Conservation (phyloP, 2,113 vertebrate genomes). For the Oxygymnocypris stewartii region DNA sequence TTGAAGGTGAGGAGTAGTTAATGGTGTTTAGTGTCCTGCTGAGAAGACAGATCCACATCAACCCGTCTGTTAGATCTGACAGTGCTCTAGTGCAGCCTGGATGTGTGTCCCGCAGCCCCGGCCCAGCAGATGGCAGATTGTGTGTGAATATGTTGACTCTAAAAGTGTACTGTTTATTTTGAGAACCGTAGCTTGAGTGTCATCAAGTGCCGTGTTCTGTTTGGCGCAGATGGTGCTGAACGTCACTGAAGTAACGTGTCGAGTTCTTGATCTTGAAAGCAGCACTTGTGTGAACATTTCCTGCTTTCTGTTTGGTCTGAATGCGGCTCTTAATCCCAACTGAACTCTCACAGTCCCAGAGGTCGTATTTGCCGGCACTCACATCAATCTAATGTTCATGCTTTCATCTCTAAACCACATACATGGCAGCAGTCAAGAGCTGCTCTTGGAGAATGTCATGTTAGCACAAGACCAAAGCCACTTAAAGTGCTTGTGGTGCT, state of each 20-base stretch:
- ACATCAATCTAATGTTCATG: not conserved
- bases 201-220: not conserved
- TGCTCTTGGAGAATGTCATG: constrained; percentile 8
- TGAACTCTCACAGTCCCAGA: constrained; percentile 5
- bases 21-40: constrained; percentile 7
- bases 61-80: not conserved
- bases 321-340: not conserved
- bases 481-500: constrained; percentile 23
- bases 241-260: not conserved
- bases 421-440: constrained; percentile 31
- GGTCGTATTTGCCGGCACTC: not conserved
- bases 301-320: constrained; percentile 26
- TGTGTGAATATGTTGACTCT: constrained; percentile 5
- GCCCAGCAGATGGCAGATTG: constrained; percentile 15
- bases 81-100: not conserved
- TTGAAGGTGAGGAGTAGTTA: constrained; percentile 19
- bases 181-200: not conserved
- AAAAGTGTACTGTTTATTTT: constrained; percentile 21
- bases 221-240: not conserved
- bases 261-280: constrained; percentile 24
- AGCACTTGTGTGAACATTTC: constrained; percentile 7
- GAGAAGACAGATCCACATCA: constrained; percentile 4
- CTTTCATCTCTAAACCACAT: constrained; percentile 26
- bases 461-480: constrained; percentile 35
- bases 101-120: not conserved